Evolutionary conservation across 1,140 invertebrate genomes (phyloP), one percentile per base, ranked within the genome.

Genomic region (Drosophila jambulina): DNA sequence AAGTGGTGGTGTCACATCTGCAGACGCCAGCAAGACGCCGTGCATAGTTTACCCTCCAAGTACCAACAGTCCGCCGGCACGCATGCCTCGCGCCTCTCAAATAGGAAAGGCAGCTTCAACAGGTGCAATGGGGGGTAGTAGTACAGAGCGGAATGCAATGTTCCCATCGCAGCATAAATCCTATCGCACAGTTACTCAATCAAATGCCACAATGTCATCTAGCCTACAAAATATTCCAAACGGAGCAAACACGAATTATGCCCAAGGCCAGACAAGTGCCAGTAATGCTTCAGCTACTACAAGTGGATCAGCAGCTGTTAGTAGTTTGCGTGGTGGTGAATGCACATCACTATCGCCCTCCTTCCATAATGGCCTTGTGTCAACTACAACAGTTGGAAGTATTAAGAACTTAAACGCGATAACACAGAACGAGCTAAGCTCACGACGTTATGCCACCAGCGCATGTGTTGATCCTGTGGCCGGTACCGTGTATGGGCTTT

Each of bases 181-280:
- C 8, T 91, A 91, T 42, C 85, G 91, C 0, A 65, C 88, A 12
- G 79, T 92, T 17, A 79, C 75, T 19, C 92, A 92, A 75, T 80
- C 92, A 27, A 93, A 93, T 45, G 79, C 90, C 21, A 78, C 82
- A 10, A 92, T 92, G 75, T 93, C 92, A 29, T 88, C 91, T 32
- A 93, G 92, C 62, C 75, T 93, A 58, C 92, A 93, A 59, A 93
- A 90, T 84, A 93, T 93, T 82, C 91, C 92, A 58, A 93, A 93
- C 83, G 91, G 91, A 46, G 75, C 91, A 58, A 91, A 87, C 32
- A 72, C 91, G 56, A 91, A 82, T 34, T 92, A 92, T 70, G 75
- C 69, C n/a, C 64, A 77, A n/a, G 21, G 32, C 21, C 34, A 34
- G 29, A 49, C 81, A 23, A 82, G 79, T 54, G 74, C 62, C 10